Percentiles rank a stretch among this genome's conserved stretches.
Conservation (phyloP, 2,888 invertebrate species). For the Agrochola lychnidis region DNA sequence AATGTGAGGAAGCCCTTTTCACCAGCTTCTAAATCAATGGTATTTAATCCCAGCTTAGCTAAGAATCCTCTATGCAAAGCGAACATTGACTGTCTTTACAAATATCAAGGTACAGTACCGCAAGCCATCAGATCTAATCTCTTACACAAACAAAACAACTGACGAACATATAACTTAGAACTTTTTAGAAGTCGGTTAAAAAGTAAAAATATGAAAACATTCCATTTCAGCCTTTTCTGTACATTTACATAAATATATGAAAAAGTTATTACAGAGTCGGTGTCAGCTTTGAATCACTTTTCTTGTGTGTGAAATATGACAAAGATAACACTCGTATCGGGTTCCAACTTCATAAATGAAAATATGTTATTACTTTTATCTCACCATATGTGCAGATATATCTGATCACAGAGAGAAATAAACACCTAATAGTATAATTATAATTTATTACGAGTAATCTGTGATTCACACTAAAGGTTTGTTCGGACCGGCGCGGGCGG, state of each 20-base stretch:
- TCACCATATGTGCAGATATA: neutral
- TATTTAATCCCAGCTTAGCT: slow-evolving; percentile 14
- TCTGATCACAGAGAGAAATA: no score
- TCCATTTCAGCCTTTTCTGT: slow-evolving; percentile 47
- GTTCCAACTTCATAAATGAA: slow-evolving; percentile 2
- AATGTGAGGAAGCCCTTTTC: neutral
- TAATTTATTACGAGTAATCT: no score
- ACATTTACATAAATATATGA: slow-evolving; percentile 55
- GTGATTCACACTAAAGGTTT: no score
- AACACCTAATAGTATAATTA: no score
- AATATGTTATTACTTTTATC: neutral
- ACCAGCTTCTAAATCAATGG: neutral
- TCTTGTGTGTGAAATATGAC: slow-evolving; percentile 12
- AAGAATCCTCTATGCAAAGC: neutral
- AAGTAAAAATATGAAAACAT: slow-evolving; percentile 41
- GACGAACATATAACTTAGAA: no score
- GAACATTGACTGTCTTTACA: neutral
- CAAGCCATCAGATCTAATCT: slow-evolving; percentile 4
- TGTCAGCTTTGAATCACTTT: slow-evolving; percentile 45
- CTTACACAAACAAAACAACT: no score
- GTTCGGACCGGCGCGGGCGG: no score
- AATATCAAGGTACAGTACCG: neutral
- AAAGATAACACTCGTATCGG: slow-evolving; percentile 7
- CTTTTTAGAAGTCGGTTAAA: neutral
- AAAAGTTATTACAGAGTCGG: slow-evolving; percentile 60